Base-by-base conservation (phyloP, 2,797 vertebrate genomes). In the Myotis findleyi region DNA sequence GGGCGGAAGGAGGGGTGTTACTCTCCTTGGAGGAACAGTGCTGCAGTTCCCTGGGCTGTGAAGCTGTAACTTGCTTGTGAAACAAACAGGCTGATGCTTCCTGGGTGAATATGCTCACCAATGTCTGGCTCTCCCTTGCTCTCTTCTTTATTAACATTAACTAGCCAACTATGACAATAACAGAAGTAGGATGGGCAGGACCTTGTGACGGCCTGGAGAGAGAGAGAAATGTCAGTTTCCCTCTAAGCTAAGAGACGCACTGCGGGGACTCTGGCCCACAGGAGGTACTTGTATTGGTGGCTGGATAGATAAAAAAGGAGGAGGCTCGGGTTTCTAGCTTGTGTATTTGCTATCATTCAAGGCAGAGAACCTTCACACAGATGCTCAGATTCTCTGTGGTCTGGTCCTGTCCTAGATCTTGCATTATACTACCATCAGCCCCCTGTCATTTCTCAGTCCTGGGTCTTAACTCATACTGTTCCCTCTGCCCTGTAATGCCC, bases 251-350 rank as follows among this genome's bases (percentile, higher is more conserved):
- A 84, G 64, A 36, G 66, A 38, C 16, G 30, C 44, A 3, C 25
- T 0, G 6, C 9, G 1, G 47, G 44, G 84, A 49, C 18, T 0
- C 1, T 2, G 18, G 30, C 33, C 44, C 16, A 6, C 27, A 47
- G 66, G 72, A 86, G 84, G 66, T 21, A 11, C 2, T 5, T 0
- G 10, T 2, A 6, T 25, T 16, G 2, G 41, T 27, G 72, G 68
- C 81, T 89, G 76, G 76, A 71, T 7, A 18, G 75, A 25, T 49
- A 17, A 6, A 30, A 47, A 53, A 11, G 59, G 51, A 33, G n/a
- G 33, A 25, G 53, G 25, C 44, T 17, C 3, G 0, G 44, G 30
- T 73, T 80, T 64, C 72, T 8, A 51, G 55, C 51, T 11, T 1
- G 21, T 4, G 12, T 18, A 7, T 53, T 53, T 80, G 66, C 71